A percentile compares a stretch with the other conserved stretches of the same genome.
Evolutionary conservation across 2,888 invertebrate species (phyloP).

Genomic region (Yponomeuta malinellus): DNA sequence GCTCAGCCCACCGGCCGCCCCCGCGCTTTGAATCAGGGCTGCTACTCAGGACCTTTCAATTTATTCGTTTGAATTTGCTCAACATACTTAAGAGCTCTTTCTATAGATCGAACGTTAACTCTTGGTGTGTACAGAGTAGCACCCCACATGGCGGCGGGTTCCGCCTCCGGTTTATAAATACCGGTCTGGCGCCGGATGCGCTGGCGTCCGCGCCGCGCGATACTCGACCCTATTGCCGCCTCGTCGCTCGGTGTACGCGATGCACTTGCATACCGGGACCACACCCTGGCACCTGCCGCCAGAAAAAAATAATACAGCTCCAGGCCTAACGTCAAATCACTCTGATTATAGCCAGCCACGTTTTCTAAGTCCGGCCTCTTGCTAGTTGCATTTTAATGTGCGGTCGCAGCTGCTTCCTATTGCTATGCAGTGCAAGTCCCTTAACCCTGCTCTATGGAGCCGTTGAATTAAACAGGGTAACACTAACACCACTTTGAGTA

Average conservation of each 20-base stretch:
- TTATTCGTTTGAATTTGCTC: background rate
- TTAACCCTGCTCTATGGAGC: background rate
- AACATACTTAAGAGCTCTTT: background rate
- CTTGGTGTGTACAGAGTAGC: background rate
- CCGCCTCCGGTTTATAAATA: slow-evolving; percentile 70
- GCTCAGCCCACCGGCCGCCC: slow-evolving; percentile 1
- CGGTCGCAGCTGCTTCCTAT: background rate
- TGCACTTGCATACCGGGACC: slow-evolving; percentile 25
- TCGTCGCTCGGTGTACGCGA: slow-evolving; percentile 23
- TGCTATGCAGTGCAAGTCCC: background rate
- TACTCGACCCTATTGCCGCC: slow-evolving; percentile 21
- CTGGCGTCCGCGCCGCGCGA: slow-evolving; percentile 20
- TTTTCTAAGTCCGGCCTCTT: background rate
- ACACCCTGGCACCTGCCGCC: slow-evolving; percentile 18
- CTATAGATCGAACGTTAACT: background rate
- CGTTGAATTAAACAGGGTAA: background rate
- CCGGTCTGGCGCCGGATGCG: slow-evolving; percentile 64
- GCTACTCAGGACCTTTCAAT: background rate
- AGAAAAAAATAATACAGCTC: background rate
- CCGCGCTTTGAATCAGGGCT: background rate
- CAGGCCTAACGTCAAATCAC: background rate
- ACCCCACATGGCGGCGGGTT: slow-evolving; percentile 25
- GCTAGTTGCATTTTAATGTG: background rate
- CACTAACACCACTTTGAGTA: too few relatives aligned
- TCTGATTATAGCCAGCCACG: background rate